Conservation (phyloP, 1,140 invertebrate species). For the Cyclargus thomasi region DNA sequence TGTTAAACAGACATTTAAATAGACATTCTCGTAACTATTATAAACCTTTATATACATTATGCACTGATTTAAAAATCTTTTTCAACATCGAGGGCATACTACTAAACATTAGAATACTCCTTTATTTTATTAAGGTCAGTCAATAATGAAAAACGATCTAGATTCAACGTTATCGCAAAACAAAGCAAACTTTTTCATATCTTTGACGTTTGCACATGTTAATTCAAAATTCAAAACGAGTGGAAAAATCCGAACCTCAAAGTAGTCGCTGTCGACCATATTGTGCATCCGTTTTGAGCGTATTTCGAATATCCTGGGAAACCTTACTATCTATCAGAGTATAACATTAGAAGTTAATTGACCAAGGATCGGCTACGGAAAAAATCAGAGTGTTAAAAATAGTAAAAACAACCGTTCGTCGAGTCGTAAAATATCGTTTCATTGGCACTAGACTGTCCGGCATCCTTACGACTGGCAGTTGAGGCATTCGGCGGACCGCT, state of each 20-base stretch:
- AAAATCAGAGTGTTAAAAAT: neutral
- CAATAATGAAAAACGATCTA: neutral
- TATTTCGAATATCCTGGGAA: neutral
- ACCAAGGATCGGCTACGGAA: neutral
- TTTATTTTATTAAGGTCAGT: neutral
- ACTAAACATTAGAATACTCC: neutral
- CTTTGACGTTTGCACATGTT: neutral
- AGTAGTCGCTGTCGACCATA: neutral
- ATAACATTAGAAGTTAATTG: constrained; percentile 1
- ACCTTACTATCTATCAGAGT: neutral
- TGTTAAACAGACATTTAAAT: neutral
- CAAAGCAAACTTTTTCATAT: neutral
- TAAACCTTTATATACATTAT: constrained; percentile 1
- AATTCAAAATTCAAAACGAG: neutral
- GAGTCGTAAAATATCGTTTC: neutral
- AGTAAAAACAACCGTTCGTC: neutral
- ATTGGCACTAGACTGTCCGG: neutral
- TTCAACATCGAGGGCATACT: neutral
- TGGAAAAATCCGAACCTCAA: neutral
- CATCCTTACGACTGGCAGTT: constrained; percentile 50
- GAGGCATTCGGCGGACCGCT: constrained; percentile 48
- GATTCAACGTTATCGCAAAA: neutral
- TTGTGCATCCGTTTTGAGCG: neutral
- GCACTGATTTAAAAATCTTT: neutral
- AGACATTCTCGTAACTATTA: neutral